phyloP scores from a whole-genome alignment of 2,113 vertebrate species.

The Emydocephalus ijimae region DNA sequence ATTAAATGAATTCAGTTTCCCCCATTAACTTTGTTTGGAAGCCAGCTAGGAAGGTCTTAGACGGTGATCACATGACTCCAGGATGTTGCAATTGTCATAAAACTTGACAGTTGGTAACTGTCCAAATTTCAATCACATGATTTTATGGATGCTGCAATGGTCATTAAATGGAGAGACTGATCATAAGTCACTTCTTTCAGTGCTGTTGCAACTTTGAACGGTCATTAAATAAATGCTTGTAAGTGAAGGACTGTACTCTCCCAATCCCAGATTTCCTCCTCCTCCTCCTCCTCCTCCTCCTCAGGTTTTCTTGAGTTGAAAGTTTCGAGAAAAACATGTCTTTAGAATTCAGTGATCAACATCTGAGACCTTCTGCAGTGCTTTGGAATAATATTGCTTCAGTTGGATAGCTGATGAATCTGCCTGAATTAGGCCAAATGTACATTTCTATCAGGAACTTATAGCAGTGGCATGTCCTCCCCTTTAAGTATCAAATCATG shows the following conservation, averaged over 20 bases:
- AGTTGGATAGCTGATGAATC: not conserved
- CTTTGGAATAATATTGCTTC: not conserved
- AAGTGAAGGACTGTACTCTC: not conserved
- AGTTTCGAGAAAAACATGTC: not conserved
- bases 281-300: not conserved
- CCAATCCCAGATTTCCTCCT: not conserved
- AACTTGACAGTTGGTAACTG: not conserved
- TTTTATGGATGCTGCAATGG: not conserved
- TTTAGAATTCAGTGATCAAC: not conserved
- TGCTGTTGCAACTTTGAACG: not conserved
- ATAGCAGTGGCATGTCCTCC: not conserved
- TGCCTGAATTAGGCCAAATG: not conserved
- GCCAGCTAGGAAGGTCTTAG: not conserved
- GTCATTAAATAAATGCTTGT: not conserved
- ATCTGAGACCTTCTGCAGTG: not conserved
- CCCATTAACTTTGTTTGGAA: not conserved
- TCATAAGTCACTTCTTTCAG: not conserved
- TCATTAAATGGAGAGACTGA: not conserved
- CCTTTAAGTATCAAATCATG: not conserved
- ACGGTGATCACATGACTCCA: not conserved
- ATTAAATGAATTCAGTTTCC: not conserved
- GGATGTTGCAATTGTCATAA: not conserved
- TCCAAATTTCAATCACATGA: not conserved
- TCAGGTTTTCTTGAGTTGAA: not conserved
- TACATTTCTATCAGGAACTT: not conserved